Conservation (phyloP, 1,140 invertebrate species). For the Leptestheria dahalacensis region DNA sequence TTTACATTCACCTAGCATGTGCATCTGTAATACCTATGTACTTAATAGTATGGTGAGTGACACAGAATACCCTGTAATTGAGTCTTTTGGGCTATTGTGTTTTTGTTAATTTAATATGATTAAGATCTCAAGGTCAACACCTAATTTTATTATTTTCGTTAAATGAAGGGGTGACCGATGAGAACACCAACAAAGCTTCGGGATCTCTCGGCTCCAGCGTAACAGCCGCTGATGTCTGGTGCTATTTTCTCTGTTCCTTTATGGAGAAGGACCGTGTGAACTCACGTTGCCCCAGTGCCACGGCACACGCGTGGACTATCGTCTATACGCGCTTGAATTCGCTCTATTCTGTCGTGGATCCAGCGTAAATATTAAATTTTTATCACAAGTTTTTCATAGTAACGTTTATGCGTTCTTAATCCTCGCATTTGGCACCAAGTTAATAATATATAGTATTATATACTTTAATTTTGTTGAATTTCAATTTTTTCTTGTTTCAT, state of each 20-base stretch:
- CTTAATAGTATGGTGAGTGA: too few species aligned
- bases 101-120: background rate
- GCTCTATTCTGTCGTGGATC: conserved; percentile 83
- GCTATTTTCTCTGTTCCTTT: conserved; percentile 67
- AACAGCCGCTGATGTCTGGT: conserved; percentile 65
- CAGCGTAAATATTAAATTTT: conserved; percentile 48
- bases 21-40: too few species aligned
- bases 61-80: too few species aligned
- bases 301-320: conserved; percentile 86
- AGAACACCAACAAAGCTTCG: conserved; percentile 33
- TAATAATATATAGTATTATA: too few species aligned
- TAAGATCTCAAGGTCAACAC: background rate
- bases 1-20: too few species aligned
- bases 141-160: background rate
- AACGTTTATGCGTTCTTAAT: too few species aligned
- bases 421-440: too few species aligned
- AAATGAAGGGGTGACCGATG: background rate
- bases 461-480: too few species aligned
- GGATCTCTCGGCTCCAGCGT: conserved; percentile 38
- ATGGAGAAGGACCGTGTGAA: conserved; percentile 59
- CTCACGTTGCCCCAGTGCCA: conserved; percentile 63
- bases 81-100: too few species aligned
- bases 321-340: conserved; percentile 79
- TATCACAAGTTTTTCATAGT: too few species aligned
- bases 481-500: too few species aligned